phyloP scores from a whole-genome alignment of 2,113 vertebrate species.

The Cebidichthys violaceus region DNA sequence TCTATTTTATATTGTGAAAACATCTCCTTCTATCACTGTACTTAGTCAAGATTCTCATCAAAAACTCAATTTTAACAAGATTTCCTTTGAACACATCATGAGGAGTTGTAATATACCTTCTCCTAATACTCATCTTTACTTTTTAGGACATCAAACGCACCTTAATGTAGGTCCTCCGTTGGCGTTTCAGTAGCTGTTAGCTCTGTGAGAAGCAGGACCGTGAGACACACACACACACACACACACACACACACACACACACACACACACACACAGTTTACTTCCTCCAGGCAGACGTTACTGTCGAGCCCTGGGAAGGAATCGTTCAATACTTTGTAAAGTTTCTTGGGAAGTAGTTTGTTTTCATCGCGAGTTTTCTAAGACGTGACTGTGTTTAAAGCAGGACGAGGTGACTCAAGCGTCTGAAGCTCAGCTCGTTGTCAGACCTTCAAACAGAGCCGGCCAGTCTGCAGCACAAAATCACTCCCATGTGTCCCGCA shows the following conservation, averaged over 20 bases:
- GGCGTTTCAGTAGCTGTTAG: neutral
- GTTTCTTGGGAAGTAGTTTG: neutral
- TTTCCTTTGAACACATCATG: neutral
- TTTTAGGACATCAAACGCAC: neutral
- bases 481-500: slow-evolving; percentile 75
- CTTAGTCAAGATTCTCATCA: neutral
- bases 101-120: neutral
- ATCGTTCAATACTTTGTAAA: neutral
- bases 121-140: neutral
- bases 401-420: slow-evolving; percentile 30
- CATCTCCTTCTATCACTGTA: too few species aligned
- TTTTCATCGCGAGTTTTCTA: neutral
- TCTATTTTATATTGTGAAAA: neutral
- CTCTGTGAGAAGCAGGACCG: neutral
- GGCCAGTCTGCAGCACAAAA: slow-evolving; percentile 70
- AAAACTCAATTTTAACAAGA: neutral
- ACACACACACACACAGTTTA: too few species aligned
- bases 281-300: neutral
- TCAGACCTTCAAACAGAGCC: slow-evolving; percentile 68
- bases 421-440: slow-evolving; percentile 31
- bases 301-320: neutral
- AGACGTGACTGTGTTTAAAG: neutral
- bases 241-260: too few species aligned
- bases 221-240: too few species aligned
- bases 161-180: neutral